Conservation (phyloP, 1,140 invertebrate genomes). For the Lepidurus couesii region DNA sequence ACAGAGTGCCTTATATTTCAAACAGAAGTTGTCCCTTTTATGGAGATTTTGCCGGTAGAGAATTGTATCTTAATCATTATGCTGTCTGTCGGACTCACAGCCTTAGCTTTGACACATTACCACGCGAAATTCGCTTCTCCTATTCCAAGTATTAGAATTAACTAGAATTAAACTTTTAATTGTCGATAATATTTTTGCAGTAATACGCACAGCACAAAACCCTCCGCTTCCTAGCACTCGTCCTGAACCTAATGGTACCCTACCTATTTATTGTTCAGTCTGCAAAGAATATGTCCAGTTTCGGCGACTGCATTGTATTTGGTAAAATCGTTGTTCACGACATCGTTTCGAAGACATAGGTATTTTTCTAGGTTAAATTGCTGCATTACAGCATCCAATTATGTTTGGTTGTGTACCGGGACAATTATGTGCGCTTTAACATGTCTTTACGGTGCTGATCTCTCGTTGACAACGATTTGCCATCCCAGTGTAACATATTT, state of each 20-base stretch:
- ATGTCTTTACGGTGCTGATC: conserved; percentile 7
- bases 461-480: conserved; percentile 28
- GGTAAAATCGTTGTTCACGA: background rate
- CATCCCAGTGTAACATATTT: background rate
- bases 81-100: background rate
- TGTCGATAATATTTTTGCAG: background rate
- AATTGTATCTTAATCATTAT: conserved; percentile 23
- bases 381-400: background rate
- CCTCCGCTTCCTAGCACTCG: background rate
- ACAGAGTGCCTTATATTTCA: conserved; percentile 23
- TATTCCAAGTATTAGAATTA: background rate
- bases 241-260: background rate
- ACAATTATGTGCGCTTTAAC: background rate
- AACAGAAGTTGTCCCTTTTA: conserved; percentile 13
- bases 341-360: too few relatives aligned
- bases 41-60: conserved; percentile 28
- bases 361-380: background rate
- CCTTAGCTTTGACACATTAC: background rate
- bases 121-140: background rate
- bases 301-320: conserved; percentile 5
- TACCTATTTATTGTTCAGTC: background rate
- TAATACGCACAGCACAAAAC: too few relatives aligned
- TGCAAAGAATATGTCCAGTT: background rate
- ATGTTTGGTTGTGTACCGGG: background rate
- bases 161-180: background rate